A percentile compares a stretch with the other conserved stretches of the same genome.
Conservation (phyloP, 2,888 invertebrate species). For the Harpalus rubripes region DNA sequence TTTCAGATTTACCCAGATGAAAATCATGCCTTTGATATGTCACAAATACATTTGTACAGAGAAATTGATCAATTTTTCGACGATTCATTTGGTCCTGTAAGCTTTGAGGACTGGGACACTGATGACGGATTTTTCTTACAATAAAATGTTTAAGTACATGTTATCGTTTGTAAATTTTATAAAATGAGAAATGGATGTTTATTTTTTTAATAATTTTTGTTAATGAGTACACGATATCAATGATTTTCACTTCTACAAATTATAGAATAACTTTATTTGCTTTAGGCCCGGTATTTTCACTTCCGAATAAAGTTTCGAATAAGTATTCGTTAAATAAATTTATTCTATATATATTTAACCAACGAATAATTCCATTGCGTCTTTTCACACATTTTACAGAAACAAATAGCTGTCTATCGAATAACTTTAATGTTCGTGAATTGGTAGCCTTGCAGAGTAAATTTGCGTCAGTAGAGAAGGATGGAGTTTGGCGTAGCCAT, state of each 20-base stretch:
- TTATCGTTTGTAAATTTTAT: slow-evolving; percentile 14
- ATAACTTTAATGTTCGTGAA: too few species aligned
- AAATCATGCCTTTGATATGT: slow-evolving; percentile 85
- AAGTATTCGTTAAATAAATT: too few species aligned
- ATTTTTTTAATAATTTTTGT: slow-evolving; percentile 5
- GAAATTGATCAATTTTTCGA: slow-evolving; percentile 93
- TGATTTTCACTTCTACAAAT: background rate
- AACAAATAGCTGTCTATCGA: too few species aligned
- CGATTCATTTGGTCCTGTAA: slow-evolving; percentile 85
- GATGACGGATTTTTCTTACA: slow-evolving; percentile 76
- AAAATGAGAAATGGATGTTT: background rate
- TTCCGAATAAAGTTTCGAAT: too few species aligned
- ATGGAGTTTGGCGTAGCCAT: too few species aligned
- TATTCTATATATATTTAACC: too few species aligned
- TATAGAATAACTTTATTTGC: background rate
- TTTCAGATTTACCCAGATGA: slow-evolving; percentile 92
- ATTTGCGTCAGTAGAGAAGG: too few species aligned
- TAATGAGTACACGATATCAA: background rate
- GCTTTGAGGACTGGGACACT: slow-evolving; percentile 76
- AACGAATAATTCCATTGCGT: too few species aligned
- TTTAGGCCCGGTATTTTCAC: too few species aligned
- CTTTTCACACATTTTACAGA: too few species aligned
- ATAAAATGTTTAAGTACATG: slow-evolving; percentile 66
- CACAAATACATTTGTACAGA: slow-evolving; percentile 88
- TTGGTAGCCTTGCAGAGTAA: too few species aligned